A percentile compares a stretch with the other conserved stretches of the same genome.
Evolutionary conservation across 2,888 invertebrate genomes (phyloP).

Genomic region (Resseliella maxima): DNA sequence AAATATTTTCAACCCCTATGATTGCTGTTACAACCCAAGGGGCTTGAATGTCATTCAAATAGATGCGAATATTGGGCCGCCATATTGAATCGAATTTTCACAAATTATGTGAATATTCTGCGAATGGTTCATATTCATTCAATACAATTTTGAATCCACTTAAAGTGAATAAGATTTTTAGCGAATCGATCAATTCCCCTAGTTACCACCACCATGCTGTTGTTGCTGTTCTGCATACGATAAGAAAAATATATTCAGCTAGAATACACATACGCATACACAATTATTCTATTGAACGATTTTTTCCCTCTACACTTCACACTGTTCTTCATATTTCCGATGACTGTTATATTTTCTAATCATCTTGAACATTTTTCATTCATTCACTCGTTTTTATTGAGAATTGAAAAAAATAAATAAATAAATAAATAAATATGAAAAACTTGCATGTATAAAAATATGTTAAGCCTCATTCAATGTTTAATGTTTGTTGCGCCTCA

Average conservation of each 20-base stretch:
- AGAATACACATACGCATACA: not conserved
- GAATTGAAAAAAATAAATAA: not conserved
- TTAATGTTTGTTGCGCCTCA: not conserved
- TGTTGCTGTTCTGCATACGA: conserved; percentile 30
- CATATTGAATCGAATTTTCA: no score
- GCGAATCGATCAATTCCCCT: no score
- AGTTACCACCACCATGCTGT: not conserved
- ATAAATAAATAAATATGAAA: not conserved
- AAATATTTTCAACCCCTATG: not conserved
- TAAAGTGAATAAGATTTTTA: no score
- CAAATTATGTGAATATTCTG: no score
- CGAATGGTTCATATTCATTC: no score
- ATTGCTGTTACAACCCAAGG: no score
- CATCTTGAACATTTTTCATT: not conserved
- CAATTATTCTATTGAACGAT: not conserved
- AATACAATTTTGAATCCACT: no score
- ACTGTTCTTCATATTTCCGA: not conserved
- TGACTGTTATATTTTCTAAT: conserved; percentile 19
- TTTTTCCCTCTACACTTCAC: not conserved
- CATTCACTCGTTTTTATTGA: not conserved
- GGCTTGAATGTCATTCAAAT: no score
- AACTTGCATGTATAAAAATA: not conserved
- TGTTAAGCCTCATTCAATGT: not conserved
- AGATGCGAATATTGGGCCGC: no score
- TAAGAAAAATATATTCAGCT: conserved; percentile 2